Base-by-base conservation (phyloP, 2,888 invertebrate species). In the Scaptomyza flava region DNA sequence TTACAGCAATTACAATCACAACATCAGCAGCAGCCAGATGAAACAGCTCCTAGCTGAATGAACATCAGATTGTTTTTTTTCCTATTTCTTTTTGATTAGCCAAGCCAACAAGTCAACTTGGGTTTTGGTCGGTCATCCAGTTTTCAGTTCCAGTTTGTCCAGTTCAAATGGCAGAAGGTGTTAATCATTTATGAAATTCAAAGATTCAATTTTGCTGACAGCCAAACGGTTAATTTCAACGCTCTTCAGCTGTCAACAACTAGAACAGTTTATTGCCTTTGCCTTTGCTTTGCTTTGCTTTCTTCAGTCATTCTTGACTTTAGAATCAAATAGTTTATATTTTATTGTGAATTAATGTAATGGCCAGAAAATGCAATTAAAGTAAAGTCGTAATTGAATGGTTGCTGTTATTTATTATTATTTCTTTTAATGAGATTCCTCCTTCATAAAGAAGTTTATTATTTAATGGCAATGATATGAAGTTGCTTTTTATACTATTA, bases 121-220 rank as follows among this genome's bases (percentile, higher is more conserved):
- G 36, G 20, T 12, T 23, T n/a, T 6, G 6, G n/a, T 7, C 36
- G 2, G 23, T 6, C 33, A 4, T 4, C 20, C 43, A 12, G 2
- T 20, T 42, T 36, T 38, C 38, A 42, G 34, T 63, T 65, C 88
- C 77, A 74, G 88, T 88, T 88, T 89, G 83, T 81, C 88, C 86
- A 81, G 90, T 89, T 80, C 88, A 89, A 86, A 88, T 81, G 86
- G 79, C 87, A 88, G 66, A 73, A 90, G 88, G 89, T 89, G 90
- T 88, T 89, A 89, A 88, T 88, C 83, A 81, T 80, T 89, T 87
- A 81, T 87, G 65, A 68, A 62, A 81, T 89, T 89, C 76, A 79
- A 83, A 80, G 81, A 86, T 89, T 80, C 77, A 81, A 86, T 89
- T 90, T 78, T 79, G 68, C 69, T 71, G 64, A 68, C 74, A 79